Conservation (phyloP, 1,140 invertebrate genomes). For the Drosophila gunungcola region DNA sequence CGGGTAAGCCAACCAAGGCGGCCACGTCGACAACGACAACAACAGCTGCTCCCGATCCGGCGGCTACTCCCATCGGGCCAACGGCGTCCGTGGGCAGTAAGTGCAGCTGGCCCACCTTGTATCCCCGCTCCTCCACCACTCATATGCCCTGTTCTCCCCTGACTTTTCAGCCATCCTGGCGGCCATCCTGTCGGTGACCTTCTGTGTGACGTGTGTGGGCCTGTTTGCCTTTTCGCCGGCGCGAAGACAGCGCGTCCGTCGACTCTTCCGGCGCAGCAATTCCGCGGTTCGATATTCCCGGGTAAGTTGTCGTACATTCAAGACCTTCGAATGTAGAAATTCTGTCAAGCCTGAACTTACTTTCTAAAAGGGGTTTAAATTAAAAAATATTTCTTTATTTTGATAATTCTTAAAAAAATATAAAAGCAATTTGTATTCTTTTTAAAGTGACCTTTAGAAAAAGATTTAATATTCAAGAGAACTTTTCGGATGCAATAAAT, state of each 20-base stretch:
- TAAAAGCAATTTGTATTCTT: background rate
- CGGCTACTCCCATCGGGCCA: slow-evolving; percentile 63
- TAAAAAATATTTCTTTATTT: no score
- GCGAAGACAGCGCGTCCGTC: slow-evolving; percentile 69
- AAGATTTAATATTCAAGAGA: no score
- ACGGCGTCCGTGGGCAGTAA: slow-evolving; percentile 81
- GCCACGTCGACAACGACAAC: slow-evolving; percentile 35
- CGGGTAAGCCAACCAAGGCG: slow-evolving; percentile 60
- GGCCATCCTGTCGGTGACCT: slow-evolving; percentile 72
- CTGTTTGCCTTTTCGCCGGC: slow-evolving; percentile 76
- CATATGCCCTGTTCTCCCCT: slow-evolving; percentile 14
- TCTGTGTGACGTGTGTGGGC: slow-evolving; percentile 72
- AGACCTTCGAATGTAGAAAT: no score
- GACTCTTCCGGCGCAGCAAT: slow-evolving; percentile 69
- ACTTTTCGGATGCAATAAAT: no score
- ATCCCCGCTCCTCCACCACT: slow-evolving; percentile 4
- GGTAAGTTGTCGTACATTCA: slow-evolving; percentile 36
- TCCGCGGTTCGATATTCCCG: slow-evolving; percentile 75
- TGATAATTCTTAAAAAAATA: background rate
- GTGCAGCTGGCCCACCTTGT: slow-evolving; percentile 50
- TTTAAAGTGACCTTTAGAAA: no score
- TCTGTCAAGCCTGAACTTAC: no score
- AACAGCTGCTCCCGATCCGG: slow-evolving; percentile 34
- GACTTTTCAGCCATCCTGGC: slow-evolving; percentile 68
- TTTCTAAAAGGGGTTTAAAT: no score